Evolutionary conservation across 2,888 invertebrate genomes (phyloP), one percentile per base, ranked within the genome.

Genomic region (Andrena marginata): DNA sequence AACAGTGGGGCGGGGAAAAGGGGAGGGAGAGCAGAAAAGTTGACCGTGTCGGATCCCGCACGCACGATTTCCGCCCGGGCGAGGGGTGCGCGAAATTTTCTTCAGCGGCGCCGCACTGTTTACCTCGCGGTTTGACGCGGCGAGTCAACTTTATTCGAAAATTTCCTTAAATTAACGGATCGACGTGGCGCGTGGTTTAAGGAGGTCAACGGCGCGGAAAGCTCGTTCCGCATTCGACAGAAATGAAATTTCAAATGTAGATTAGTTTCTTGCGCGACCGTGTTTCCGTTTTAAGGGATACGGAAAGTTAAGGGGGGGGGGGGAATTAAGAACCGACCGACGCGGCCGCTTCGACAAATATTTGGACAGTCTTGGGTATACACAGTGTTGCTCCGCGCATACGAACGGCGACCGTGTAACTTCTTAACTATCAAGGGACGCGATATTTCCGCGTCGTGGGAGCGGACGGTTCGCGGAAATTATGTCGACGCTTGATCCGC

Each of bases 221-320:
- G 77, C 79, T 80, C 79, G 84, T 87, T 89, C 83, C 78, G 82
- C 85, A 90, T 90, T 90, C 90, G 86, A 86, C 85, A 86, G 85
- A 89, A 89, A 92, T 92, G 88, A 89, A 91, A 92, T 91, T 91
- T 90, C 85, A 88, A 90, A 91, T 91, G 92, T 86, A 91, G 87
- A 92, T 91, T 89, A 89, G 82, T 77, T 84, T 82, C 87, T 84
- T 82, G 72, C 64, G 60, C 81, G 59, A 63, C 70, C 63, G 65
- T 42, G 69, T 76, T 77, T 49, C 73, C 70, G 71, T 63, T 77
- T 72, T 73, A 73, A 72, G 59, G 54, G 72, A 68, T 54, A 74
- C 56, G 51, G 68, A 74, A 77, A 82, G 71, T 73, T 68, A 29
- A 16, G 20, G 48, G 69, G n/a, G 31, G 20, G 48, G 69, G n/a